These are phyloP conservation scores for Euglossa dilemma DNA, from an alignment of 1,140 invertebrate species.

Conservation along the genomic window DNA sequence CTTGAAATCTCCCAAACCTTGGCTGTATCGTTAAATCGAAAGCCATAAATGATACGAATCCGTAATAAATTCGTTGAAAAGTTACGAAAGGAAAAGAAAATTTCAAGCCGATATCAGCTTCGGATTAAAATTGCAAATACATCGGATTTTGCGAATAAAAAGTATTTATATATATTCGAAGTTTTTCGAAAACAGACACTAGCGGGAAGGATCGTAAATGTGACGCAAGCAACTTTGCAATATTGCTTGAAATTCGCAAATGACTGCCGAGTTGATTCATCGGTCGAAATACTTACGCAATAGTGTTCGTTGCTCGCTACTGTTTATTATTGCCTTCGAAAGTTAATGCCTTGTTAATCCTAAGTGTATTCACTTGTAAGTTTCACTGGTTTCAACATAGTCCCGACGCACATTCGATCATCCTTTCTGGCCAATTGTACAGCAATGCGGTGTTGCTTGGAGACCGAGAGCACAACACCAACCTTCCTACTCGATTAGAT, in stretches of 20 bases:
- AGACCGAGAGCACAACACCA: conserved; percentile 58
- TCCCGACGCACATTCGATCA: conserved; percentile 42
- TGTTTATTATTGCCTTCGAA: conserved; percentile 1
- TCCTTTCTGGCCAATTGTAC: conserved; percentile 46
- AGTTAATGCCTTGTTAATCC: conserved; percentile 13
- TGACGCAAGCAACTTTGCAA: not conserved
- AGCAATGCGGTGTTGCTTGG: conserved; percentile 66
- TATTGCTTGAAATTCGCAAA: not conserved
- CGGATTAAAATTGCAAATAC: not conserved
- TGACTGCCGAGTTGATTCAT: not conserved
- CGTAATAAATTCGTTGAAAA: no score
- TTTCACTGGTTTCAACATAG: conserved; percentile 35
- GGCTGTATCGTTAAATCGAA: no score
- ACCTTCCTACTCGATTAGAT: conserved; percentile 11
- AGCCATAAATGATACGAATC: no score
- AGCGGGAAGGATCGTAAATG: not conserved
- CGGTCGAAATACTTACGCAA: not conserved
- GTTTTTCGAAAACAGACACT: no score
- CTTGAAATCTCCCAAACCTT: no score
- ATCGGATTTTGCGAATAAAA: not conserved
- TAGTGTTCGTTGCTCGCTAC: not conserved
- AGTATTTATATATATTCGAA: not conserved
- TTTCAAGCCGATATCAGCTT: no score
- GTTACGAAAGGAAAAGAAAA: no score
- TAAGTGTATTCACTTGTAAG: not conserved